These are phyloP conservation scores for Lagocephalus sceleratus DNA, from an alignment of 2,797 vertebrate species.

Conservation along the genomic window DNA sequence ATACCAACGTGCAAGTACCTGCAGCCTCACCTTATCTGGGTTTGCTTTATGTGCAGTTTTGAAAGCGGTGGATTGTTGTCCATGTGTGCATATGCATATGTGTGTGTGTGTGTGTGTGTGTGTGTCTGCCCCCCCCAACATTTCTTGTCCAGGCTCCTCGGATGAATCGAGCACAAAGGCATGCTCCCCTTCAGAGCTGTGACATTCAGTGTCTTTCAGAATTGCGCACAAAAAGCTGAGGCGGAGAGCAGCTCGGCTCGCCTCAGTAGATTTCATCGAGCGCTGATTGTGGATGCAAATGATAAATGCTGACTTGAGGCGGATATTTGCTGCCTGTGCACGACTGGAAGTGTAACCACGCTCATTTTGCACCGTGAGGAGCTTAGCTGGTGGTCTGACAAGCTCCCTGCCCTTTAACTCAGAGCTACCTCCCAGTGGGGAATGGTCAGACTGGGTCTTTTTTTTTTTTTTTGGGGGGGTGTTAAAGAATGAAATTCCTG, in stretches of 20 bases:
- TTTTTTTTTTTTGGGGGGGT: background rate
- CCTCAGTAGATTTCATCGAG: conserved; percentile 12
- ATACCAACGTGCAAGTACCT: conserved; percentile 24
- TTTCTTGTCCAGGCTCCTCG: conserved; percentile 15
- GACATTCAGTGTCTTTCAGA: conserved; percentile 46
- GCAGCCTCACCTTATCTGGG: conserved; percentile 16
- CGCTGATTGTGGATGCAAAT: conserved; percentile 6
- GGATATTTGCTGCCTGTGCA: conserved; percentile 22
- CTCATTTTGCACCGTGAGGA: conserved; percentile 4
- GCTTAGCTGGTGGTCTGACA: conserved; percentile 40
- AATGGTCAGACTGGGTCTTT: background rate
- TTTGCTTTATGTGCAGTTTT: background rate
- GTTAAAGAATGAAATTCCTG: too few species aligned
- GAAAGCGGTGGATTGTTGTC: background rate
- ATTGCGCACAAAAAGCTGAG: conserved; percentile 21
- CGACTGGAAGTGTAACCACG: background rate
- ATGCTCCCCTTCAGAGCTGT: conserved; percentile 38
- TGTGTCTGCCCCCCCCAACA: background rate
- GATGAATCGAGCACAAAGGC: conserved; percentile 55
- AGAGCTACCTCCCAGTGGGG: conserved; percentile 1
- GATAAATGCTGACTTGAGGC: conserved; percentile 19
- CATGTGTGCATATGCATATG: background rate
- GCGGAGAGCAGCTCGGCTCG: conserved; percentile 16
- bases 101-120: conserved; percentile 1
- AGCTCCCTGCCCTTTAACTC: conserved; percentile 22